These are phyloP conservation scores for Sesamia inferens DNA, from an alignment of 2,888 invertebrate species.

Conservation along the genomic window DNA sequence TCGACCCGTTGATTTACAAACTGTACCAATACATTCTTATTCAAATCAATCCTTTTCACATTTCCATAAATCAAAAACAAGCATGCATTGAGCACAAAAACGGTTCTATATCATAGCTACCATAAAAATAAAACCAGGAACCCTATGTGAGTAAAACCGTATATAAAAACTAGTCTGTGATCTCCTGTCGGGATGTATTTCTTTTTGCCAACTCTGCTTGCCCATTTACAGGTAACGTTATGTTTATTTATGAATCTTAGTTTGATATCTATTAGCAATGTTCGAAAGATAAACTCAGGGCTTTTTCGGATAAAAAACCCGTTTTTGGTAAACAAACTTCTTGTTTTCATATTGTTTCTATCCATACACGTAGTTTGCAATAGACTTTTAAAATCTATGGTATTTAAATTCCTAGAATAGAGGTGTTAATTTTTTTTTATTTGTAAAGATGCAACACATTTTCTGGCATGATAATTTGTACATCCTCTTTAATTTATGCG, in stretches of 20 bases:
- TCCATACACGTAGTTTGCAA: constrained; percentile 42
- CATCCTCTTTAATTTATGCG: constrained; percentile 38
- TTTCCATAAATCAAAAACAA: constrained; percentile 47
- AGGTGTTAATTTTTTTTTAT: constrained; percentile 47
- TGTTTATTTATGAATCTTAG: constrained; percentile 82
- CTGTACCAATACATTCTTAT: constrained; percentile 29
- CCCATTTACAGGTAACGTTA: constrained; percentile 76
- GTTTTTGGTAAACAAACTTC: constrained; percentile 39
- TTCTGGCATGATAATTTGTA: constrained; percentile 35
- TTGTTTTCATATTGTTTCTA: constrained; percentile 46
- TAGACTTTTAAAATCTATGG: constrained; percentile 33
- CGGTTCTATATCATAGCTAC: constrained; percentile 42
- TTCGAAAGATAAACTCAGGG: constrained; percentile 26
- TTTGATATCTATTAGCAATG: constrained; percentile 60
- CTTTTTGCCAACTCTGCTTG: constrained; percentile 71
- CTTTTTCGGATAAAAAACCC: constrained; percentile 30
- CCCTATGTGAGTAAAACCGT: constrained; percentile 32
- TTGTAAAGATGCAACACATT: constrained; percentile 27
- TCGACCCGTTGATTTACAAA: constrained; percentile 28
- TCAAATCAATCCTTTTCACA: constrained; percentile 41
- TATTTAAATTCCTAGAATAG: constrained; percentile 42
- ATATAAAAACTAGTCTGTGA: constrained; percentile 57
- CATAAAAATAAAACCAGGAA: constrained; percentile 55
- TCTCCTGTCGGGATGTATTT: constrained; percentile 67
- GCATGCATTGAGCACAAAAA: constrained; percentile 13